Evolutionary conservation across 2,888 invertebrate genomes (phyloP), one percentile per base, ranked within the genome.

Genomic region (Sphaerophoria rueppellii): DNA sequence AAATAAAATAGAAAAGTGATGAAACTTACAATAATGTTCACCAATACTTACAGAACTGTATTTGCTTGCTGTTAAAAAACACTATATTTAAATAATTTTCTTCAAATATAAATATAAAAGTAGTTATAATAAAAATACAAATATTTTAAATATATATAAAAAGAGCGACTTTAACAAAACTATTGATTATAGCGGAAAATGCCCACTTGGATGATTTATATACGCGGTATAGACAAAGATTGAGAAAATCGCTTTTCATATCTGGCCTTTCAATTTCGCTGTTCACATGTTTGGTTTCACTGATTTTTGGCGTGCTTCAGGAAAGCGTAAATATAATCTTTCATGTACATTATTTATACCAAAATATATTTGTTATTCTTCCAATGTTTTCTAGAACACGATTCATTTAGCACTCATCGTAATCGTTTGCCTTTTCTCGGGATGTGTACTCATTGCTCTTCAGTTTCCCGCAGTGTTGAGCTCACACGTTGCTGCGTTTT

Each of bases 151-250:
- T 2, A n/a, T n/a, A n/a, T n/a, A n/a, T 24, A 24, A 24, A 1
- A 1, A 24, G n/a, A 24, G 24, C 24, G 2, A 24, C 24, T 24
- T 24, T 2, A 24, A n/a, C n/a, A 24, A 24, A 24, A 24, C 1
- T 24, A 24, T 24, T 43, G 2, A 6, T 40, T 9, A 48, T 88
- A 91, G 91, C 90, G 83, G 92, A 92, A 88, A 90, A 92, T 88
- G 90, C 91, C 52, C 92, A 92, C 85, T 87, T 92, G 81, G 92
- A 92, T 87, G 92, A 92, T 88, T 89, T 92, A 80, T 92, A 92
- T 70, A 92, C 91, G 73, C 89, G 92, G 87, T 92, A 92, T 87
- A 89, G 92, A n/a, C 92, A 92, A 88, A 89, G 92, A 71, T 88
- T 92, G 83, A 89, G 92, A 77, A 92, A 92, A 88, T 91, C 92